Evolutionary conservation across 2,113 vertebrate species (phyloP).

Genomic region (Melanotaenia duboulayi): DNA sequence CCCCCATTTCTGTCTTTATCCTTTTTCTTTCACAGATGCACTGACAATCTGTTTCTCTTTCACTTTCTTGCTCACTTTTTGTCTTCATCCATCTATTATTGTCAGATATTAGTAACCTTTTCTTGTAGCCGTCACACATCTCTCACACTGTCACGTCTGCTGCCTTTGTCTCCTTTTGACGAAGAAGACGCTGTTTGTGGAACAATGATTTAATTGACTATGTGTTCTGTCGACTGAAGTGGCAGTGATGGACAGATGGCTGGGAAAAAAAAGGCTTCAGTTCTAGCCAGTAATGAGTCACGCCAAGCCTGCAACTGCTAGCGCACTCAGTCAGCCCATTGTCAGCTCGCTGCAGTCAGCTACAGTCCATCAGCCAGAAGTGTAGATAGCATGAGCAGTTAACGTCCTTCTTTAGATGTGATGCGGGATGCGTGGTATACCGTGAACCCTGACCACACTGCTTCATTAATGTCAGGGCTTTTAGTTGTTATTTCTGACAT

Average conservation of each 20-base stretch:
- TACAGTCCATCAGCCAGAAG: slow-evolving; percentile 40
- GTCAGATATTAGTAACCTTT: slow-evolving; percentile 31
- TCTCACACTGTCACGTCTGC: slow-evolving; percentile 47
- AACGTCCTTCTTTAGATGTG: slow-evolving; percentile 44
- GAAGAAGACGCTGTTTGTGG: slow-evolving; percentile 41
- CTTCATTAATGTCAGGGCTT: background rate
- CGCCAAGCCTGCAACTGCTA: slow-evolving; percentile 49
- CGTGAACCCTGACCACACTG: slow-evolving; percentile 18
- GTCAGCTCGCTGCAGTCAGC: slow-evolving; percentile 56
- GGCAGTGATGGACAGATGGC: slow-evolving; percentile 76
- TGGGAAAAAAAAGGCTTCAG: slow-evolving; percentile 43
- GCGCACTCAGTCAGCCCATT: slow-evolving; percentile 56
- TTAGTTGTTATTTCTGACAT: background rate
- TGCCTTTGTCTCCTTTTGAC: slow-evolving; percentile 51
- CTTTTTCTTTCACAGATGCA: slow-evolving; percentile 13
- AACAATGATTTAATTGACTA: slow-evolving; percentile 65
- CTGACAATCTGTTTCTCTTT: slow-evolving; percentile 25
- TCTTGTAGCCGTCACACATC: slow-evolving; percentile 34
- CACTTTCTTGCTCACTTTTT: slow-evolving; percentile 19
- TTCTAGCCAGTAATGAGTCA: slow-evolving; percentile 64
- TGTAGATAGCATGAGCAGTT: slow-evolving; percentile 47
- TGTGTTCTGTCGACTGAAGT: slow-evolving; percentile 54
- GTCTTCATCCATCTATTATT: slow-evolving; percentile 5
- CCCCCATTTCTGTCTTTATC: background rate
- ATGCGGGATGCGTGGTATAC: slow-evolving; percentile 35